Evolutionary conservation across 2,888 invertebrate genomes (phyloP).

Genomic region (Caenorhabditis auriculariae): DNA sequence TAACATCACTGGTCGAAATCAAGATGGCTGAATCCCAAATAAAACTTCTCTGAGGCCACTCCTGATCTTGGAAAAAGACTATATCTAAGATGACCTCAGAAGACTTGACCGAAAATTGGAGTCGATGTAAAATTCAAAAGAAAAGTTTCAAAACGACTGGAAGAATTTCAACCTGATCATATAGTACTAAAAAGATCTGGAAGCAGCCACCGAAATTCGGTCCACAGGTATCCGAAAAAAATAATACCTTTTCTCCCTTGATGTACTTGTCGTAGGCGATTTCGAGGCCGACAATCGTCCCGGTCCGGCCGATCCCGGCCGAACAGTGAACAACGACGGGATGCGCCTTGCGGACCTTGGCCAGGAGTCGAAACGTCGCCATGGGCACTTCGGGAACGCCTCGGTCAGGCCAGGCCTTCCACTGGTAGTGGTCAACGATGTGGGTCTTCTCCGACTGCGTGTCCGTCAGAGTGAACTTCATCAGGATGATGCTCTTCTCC

Average conservation of each 20-base stretch:
- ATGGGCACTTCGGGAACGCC: slow-evolving; percentile 44
- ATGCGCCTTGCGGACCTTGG: slow-evolving; percentile 13
- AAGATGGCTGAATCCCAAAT: no score
- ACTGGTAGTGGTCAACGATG: slow-evolving; percentile 45
- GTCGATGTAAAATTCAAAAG: no score
- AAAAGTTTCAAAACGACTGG: no score
- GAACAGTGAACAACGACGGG: slow-evolving; percentile 52
- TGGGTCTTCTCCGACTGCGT: slow-evolving; percentile 27
- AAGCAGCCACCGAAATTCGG: no score
- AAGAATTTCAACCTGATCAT: no score
- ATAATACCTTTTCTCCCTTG: slow-evolving; percentile 32
- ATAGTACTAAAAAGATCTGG: no score
- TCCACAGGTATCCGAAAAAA: no score
- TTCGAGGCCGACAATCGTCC: slow-evolving; percentile 53
- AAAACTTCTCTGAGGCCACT: no score
- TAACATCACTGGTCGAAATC: no score
- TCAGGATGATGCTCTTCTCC: slow-evolving; percentile 35
- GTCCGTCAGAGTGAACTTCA: slow-evolving; percentile 27
- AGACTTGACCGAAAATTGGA: no score
- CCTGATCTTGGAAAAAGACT: no score
- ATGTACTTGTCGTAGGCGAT: slow-evolving; percentile 31
- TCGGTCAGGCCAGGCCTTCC: slow-evolving; percentile 55
- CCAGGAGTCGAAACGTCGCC: slow-evolving; percentile 38
- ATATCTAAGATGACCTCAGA: no score
- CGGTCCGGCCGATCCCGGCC: slow-evolving; percentile 53